A percentile compares a stretch with the other conserved stretches of the same genome.
Conservation (phyloP, 2,888 invertebrate genomes). For the Drosophila merina region DNA sequence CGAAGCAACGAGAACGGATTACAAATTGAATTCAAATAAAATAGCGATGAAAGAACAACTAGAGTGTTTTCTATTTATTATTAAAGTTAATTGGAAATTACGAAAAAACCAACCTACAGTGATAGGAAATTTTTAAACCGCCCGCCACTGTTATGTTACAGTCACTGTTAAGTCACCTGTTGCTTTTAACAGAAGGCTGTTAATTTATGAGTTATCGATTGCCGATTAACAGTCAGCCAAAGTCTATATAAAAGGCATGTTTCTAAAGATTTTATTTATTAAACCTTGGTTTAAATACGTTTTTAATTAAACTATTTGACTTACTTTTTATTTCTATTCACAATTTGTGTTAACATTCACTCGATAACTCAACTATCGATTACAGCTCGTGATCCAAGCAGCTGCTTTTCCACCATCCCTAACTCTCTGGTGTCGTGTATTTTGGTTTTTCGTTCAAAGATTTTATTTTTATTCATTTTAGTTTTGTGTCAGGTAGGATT, state of each 20-base stretch:
- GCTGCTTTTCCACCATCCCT: neutral
- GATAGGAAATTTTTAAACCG: neutral
- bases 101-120: fast-evolving
- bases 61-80: neutral
- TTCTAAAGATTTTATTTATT: too few species aligned
- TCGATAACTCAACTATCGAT: neutral
- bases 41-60: conserved; percentile 21
- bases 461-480: neutral
- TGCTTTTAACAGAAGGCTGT: neutral
- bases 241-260: too few species aligned
- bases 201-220: neutral
- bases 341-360: too few species aligned
- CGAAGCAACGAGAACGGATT: conserved; percentile 31
- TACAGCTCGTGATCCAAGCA: neutral
- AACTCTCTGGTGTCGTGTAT: neutral
- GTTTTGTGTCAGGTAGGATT: neutral
- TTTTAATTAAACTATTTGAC: too few species aligned
- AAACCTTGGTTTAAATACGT: too few species aligned
- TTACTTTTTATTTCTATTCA: too few species aligned
- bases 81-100: neutral
- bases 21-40: conserved; percentile 45
- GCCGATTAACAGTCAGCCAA: too few species aligned
- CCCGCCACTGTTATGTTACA: neutral
- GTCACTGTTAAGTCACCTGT: too few species aligned
- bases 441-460: neutral